Conservation (phyloP, 2,113 vertebrate genomes). For the Lagopus muta region DNA sequence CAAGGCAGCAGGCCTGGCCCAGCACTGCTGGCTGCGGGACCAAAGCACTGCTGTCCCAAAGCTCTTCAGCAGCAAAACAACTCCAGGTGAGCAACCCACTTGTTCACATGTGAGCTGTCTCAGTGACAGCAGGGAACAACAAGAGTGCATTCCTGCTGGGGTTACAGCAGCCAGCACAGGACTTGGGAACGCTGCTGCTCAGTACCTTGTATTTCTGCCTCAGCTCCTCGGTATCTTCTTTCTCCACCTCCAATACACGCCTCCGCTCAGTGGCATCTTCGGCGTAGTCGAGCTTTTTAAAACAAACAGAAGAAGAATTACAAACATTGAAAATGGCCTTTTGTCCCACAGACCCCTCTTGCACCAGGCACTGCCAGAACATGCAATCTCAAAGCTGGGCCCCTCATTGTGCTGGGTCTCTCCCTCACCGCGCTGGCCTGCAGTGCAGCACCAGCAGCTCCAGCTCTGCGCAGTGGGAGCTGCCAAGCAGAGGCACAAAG, state of each 20-base stretch:
- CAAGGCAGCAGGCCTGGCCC: too few relatives aligned
- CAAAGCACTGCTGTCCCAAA: not conserved
- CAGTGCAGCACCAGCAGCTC: not conserved
- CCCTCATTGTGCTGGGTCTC: not conserved
- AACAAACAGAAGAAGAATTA: not conserved
- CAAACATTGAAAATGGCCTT: not conserved
- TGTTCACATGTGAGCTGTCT: not conserved
- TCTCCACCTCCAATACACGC: slow-evolving; percentile 95
- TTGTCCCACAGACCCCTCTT: not conserved
- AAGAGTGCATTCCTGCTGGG: not conserved
- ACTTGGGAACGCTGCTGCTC: not conserved
- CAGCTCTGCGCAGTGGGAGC: not conserved
- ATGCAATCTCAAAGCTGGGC: not conserved
- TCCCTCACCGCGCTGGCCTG: not conserved
- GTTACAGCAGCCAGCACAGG: not conserved
- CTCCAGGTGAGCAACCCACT: not conserved
- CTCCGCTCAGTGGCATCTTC: slow-evolving; percentile 98
- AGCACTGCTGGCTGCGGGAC: not conserved
- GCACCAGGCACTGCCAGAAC: not conserved
- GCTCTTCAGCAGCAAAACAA: not conserved
- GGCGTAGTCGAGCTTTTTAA: slow-evolving; percentile 90
- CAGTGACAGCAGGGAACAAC: not conserved
- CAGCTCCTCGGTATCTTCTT: slow-evolving; percentile 97
- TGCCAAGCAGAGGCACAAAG: not conserved
- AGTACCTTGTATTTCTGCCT: slow-evolving; percentile 97